phyloP scores from a whole-genome alignment of 2,888 invertebrate species.

The Invenusta paracnida region DNA sequence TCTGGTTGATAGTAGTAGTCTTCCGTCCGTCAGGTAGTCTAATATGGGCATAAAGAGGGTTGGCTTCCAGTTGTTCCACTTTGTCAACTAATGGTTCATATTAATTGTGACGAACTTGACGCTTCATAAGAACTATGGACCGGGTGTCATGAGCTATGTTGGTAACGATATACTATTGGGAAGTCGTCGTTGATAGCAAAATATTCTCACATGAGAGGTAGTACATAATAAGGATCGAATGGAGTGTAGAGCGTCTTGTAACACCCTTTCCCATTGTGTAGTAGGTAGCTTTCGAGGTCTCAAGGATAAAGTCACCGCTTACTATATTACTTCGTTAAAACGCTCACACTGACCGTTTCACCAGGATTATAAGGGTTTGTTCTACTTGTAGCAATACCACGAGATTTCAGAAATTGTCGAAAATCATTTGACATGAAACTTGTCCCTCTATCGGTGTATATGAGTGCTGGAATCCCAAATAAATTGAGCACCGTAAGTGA shows the following conservation, averaged over 20 bases:
- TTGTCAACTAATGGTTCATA: conserved; percentile 44
- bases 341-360: conserved; percentile 46
- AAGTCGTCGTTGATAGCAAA: conserved; percentile 30
- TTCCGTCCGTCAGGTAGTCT: conserved; percentile 41
- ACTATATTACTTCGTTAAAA: conserved; percentile 47
- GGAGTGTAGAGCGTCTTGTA: conserved; percentile 46
- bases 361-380: conserved; percentile 45
- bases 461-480: conserved; percentile 46
- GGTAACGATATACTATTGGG: conserved; percentile 35
- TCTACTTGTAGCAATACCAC: conserved; percentile 45
- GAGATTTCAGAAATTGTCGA: neutral
- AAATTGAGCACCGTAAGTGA: conserved; percentile 46
- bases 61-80: conserved; percentile 43
- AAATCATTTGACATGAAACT: conserved; percentile 47
- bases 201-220: conserved; percentile 44
- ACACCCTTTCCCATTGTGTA: conserved; percentile 45
- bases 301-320: conserved; percentile 42
- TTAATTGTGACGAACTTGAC: conserved; percentile 39
- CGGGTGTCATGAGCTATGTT: conserved; percentile 40
- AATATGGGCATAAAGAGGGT: conserved; percentile 44
- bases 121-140: conserved; percentile 41
- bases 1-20: conserved; percentile 41
- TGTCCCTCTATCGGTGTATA: conserved; percentile 47
- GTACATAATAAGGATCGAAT: conserved; percentile 45
- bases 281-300: conserved; percentile 31